Evolutionary conservation across 2,797 vertebrate genomes (phyloP), one percentile per base, ranked within the genome.

Genomic region (Lepus oiostolus): DNA sequence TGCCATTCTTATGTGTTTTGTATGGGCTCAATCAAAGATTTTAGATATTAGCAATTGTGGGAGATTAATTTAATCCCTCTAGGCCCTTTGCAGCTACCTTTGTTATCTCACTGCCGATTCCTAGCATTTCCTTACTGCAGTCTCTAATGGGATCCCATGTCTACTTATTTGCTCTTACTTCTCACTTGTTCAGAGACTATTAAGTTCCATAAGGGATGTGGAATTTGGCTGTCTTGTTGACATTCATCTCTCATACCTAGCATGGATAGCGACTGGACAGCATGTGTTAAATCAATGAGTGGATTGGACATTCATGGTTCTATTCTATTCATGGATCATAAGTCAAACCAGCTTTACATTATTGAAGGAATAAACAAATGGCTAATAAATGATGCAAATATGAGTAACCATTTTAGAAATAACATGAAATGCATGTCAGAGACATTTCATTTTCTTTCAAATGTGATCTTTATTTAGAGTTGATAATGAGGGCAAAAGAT

Each of bases 391-490:
- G 71, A 35, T 3, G 2, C 22, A 74, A 2, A 0, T 52, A 50
- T 5, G 12, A 87, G 71, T 72, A 77, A 47, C 71, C 58, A 65
- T 79, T 19, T 32, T 63, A 62, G 9, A 7, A 54, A 60, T 89
- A 54, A 71, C 12, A 65, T 16, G 94, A 24, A 72, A 2, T 84
- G 85, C 30, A 60, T 52, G 13, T 12, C 19, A 38, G 12, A 0
- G 42, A n/a, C 47, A 42, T 91, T 93, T 85, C 35, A 60, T 75
- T 92, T 88, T 91, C 24, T 93, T 88, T 32, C 4, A 50, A 72
- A 93, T 76, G 71, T 38, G 80, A 13, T 38, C n/a, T 85, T 85
- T 81, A 72, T 76, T 92, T 14, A 19, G 12, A 89, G 80, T 71
- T 93, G 19, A 76, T 88, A 35, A 62, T 67, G 22, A 80, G 24